A percentile compares a stretch with the other conserved stretches of the same genome.
These are phyloP conservation scores for Malurus melanocephalus DNA, from an alignment of 2,113 vertebrate species.

Conservation along the genomic window DNA sequence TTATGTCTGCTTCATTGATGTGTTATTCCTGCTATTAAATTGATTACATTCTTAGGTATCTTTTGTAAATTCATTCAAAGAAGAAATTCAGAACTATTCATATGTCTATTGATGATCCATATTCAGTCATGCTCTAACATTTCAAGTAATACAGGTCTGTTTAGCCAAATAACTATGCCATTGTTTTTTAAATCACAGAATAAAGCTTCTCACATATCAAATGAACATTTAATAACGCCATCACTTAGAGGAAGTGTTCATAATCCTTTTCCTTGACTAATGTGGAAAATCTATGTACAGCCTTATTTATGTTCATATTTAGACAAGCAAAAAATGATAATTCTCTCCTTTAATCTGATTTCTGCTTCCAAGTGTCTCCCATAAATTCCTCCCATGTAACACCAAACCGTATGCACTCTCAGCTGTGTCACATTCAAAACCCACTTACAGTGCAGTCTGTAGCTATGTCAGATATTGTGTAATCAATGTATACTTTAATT, in stretches of 20 bases:
- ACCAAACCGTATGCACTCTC: slow-evolving; percentile 21
- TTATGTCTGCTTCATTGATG: neutral
- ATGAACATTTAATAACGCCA: neutral
- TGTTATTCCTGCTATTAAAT: slow-evolving; percentile 11
- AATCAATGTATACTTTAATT: slow-evolving; percentile 38
- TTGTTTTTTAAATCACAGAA: neutral
- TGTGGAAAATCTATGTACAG: neutral
- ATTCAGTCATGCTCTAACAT: neutral
- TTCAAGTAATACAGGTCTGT: neutral
- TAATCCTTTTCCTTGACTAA: slow-evolving; percentile 1
- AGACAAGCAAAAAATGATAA: neutral
- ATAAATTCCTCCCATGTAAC: slow-evolving; percentile 29
- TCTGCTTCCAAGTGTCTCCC: slow-evolving; percentile 13
- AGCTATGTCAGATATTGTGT: slow-evolving; percentile 9
- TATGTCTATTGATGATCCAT: neutral
- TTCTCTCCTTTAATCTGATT: slow-evolving; percentile 32
- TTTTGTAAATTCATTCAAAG: neutral
- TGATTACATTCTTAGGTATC: neutral
- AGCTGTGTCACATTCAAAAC: slow-evolving; percentile 25
- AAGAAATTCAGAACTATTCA: neutral
- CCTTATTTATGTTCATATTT: slow-evolving; percentile 24
- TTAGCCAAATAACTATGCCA: neutral
- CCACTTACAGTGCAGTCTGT: neutral
- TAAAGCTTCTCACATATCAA: slow-evolving; percentile 7
- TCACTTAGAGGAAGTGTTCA: neutral